A percentile compares a stretch with the other conserved stretches of the same genome.
phyloP scores from a whole-genome alignment of 2,797 vertebrate species.

The Gymnodraco acuticeps region DNA sequence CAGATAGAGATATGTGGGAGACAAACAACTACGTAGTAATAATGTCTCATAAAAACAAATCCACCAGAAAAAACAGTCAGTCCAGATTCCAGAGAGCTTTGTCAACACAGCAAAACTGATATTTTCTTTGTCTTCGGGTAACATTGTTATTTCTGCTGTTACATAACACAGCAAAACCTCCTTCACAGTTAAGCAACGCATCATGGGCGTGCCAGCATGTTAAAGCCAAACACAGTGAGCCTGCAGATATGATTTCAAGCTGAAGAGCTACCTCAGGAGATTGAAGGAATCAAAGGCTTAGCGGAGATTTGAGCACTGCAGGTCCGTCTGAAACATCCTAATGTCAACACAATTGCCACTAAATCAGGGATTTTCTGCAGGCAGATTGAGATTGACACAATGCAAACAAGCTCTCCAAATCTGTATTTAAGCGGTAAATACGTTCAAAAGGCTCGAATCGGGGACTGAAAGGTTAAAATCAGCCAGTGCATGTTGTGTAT shows the following conservation, averaged over 20 bases:
- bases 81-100: conserved; percentile 4
- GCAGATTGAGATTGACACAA: conserved; percentile 57
- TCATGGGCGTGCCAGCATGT: conserved; percentile 60
- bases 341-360: conserved; percentile 69
- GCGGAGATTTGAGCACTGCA: conserved; percentile 71
- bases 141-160: conserved; percentile 59
- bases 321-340: conserved; percentile 70
- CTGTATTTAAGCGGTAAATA: conserved; percentile 44
- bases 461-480: conserved; percentile 23
- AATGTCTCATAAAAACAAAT: conserved; percentile 39
- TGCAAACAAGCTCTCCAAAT: conserved; percentile 51
- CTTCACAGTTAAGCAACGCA: conserved; percentile 63
- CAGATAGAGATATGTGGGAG: conserved; percentile 43
- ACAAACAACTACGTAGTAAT: conserved; percentile 31
- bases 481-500: not conserved
- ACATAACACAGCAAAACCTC: conserved; percentile 65
- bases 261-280: conserved; percentile 71
- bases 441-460: conserved; percentile 24
- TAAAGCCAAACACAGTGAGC: conserved; percentile 68
- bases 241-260: conserved; percentile 75
- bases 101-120: conserved; percentile 29
- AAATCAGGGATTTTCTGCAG: conserved; percentile 65
- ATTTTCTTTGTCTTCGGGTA: conserved; percentile 34
- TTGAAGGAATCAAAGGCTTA: conserved; percentile 81
- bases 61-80: conserved; percentile 23